phyloP scores from a whole-genome alignment of 2,113 vertebrate species.

The Eublepharis macularius region DNA sequence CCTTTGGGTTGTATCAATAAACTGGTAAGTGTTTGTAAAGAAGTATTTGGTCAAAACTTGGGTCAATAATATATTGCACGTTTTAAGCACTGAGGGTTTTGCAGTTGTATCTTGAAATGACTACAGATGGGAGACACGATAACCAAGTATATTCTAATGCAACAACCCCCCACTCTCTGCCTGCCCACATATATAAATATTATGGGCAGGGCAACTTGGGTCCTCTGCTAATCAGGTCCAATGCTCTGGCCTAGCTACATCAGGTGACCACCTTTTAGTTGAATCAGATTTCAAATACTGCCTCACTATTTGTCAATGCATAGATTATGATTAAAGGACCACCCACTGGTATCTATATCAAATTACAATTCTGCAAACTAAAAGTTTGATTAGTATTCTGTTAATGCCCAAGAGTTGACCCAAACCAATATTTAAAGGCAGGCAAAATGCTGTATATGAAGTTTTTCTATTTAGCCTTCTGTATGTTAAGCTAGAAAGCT shows the following conservation, averaged over 20 bases:
- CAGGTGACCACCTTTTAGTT: not conserved
- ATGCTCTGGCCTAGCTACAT: not conserved
- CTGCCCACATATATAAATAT: not conserved
- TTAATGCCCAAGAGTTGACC: no score
- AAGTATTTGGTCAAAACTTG: not conserved
- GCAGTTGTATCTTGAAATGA: constrained; percentile 19
- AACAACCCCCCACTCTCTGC: not conserved
- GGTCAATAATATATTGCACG: not conserved
- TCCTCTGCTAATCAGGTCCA: not conserved
- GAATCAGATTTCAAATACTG: not conserved
- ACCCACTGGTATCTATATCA: no score
- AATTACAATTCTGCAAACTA: no score
- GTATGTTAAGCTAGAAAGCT: no score
- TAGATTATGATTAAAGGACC: no score
- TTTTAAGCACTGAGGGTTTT: not conserved
- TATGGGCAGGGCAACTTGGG: not conserved
- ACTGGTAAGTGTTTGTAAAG: not conserved
- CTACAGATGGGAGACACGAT: not conserved
- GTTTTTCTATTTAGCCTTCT: no score
- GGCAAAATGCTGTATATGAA: no score
- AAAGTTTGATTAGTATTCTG: no score
- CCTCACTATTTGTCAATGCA: not conserved
- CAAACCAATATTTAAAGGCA: no score
- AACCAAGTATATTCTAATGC: not conserved
- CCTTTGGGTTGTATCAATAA: not conserved